phyloP scores from a whole-genome alignment of 2,113 vertebrate species.

The Megaceryle torquata region DNA sequence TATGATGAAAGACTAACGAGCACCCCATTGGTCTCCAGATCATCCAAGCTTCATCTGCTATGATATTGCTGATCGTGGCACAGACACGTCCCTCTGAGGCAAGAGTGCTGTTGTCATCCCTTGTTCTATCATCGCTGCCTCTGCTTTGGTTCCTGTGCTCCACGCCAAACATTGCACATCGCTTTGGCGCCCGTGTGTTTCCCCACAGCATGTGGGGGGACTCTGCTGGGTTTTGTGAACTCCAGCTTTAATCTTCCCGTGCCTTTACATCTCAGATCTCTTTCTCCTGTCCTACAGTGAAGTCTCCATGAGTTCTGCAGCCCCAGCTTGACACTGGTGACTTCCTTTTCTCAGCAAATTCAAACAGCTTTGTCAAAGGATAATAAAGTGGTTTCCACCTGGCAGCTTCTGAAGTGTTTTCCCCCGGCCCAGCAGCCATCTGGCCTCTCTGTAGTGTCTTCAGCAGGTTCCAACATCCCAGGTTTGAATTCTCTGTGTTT shows the following conservation, averaged over 20 bases:
- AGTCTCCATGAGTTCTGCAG: neutral
- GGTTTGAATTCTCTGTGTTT: neutral
- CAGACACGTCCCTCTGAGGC: neutral
- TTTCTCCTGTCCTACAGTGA: neutral
- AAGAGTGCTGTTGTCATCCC: neutral
- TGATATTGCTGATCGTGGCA: neutral
- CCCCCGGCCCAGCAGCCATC: neutral
- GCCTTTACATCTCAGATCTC: neutral
- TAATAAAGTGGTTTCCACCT: neutral
- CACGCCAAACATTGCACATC: neutral
- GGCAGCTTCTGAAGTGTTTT: neutral
- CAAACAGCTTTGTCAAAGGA: neutral
- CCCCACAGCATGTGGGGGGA: neutral
- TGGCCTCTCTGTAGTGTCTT: neutral
- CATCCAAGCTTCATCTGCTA: neutral
- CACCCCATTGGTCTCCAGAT: neutral
- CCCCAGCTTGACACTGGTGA: neutral
- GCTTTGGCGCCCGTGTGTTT: neutral
- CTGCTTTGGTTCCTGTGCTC: neutral
- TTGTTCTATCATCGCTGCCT: neutral
- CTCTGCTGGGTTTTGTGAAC: neutral
- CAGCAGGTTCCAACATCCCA: neutral
- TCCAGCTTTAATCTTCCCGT: neutral
- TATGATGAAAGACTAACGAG: neutral
- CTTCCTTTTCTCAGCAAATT: neutral